Base-by-base conservation (phyloP, 2,113 vertebrate genomes). In the Girardinichthys multiradiatus region DNA sequence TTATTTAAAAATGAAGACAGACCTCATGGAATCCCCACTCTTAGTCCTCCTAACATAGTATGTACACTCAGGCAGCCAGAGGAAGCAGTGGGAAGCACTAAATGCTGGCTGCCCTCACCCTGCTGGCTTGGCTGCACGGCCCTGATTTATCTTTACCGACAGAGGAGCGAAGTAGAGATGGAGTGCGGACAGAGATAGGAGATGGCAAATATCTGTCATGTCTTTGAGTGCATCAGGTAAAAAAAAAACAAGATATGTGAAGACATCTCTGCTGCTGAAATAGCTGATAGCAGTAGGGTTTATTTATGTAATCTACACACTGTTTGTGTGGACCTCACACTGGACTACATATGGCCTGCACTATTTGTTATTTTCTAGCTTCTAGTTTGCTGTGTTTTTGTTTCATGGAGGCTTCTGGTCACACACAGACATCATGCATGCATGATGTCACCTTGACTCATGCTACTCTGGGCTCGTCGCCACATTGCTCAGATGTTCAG, bases 71-170 rank as follows among this genome's bases (percentile, higher is more conserved):
- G 72, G 64, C 79, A 84, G 86, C 70, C 80, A 67, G 78, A 89
- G 82, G 72, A 81, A 81, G 77, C 66, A 58, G 77, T 83, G 84
- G 80, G 83, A 78, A 85, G 73, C 76, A 66, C 74, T 84, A 70
- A 87, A 84, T 69, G 61, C 80, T 82, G 82, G 76, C 77, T 76
- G 79, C 71, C 58, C 76, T 72, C 76, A 37, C 74, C 75, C 81
- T 72, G 58, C 82, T 67, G 78, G 82, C 76, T 82, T 37, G 83
- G 78, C 78, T 88, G 65, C 64, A 66, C 77, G 80, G 77, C 70
- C 64, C 60, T 91, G 89, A 92, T 86, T 83, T 85, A 91, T 92
- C 81, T 72, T 48, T 83, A 79, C 67, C 86, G 87, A 89, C 84
- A 87, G 73, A 78, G 57, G 76, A 83, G 79, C 87, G 66, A 82